A percentile compares a stretch with the other conserved stretches of the same genome.
These are phyloP conservation scores for Todus mexicanus DNA, from an alignment of 2,797 vertebrate genomes.

Conservation along the genomic window DNA sequence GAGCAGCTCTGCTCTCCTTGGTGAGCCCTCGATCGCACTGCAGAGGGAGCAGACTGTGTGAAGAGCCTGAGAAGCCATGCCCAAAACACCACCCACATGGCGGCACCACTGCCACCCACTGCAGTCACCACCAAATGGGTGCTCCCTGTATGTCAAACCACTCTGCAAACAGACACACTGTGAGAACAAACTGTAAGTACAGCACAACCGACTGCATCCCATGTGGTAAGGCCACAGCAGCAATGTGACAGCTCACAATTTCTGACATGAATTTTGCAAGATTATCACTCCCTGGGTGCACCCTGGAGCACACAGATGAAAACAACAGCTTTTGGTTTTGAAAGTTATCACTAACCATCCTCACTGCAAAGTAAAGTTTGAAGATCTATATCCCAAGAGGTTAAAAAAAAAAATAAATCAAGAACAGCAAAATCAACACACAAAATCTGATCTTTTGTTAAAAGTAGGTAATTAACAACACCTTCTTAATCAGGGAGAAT, in stretches of 20 bases:
- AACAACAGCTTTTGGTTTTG: neutral
- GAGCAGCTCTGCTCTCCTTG: neutral
- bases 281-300: neutral
- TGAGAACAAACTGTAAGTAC: neutral
- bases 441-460: neutral
- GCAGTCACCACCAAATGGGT: neutral
- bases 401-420: neutral
- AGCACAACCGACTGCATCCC: neutral
- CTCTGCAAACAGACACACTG: neutral
- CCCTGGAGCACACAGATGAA: neutral
- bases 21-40: accelerated
- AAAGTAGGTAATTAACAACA: neutral
- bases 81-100: neutral
- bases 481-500: neutral
- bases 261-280: neutral
- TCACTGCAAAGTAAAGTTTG: neutral
- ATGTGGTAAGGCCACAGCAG: neutral
- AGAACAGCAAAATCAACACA: neutral
- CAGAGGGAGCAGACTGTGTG: neutral
- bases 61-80: neutral
- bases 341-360: neutral
- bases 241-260: neutral
- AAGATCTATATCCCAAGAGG: neutral
- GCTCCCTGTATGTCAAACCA: neutral
- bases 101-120: neutral